These are phyloP conservation scores for Porites australiensis DNA, from an alignment of 64 coral and sea anemone species.

Conservation along the genomic window DNA sequence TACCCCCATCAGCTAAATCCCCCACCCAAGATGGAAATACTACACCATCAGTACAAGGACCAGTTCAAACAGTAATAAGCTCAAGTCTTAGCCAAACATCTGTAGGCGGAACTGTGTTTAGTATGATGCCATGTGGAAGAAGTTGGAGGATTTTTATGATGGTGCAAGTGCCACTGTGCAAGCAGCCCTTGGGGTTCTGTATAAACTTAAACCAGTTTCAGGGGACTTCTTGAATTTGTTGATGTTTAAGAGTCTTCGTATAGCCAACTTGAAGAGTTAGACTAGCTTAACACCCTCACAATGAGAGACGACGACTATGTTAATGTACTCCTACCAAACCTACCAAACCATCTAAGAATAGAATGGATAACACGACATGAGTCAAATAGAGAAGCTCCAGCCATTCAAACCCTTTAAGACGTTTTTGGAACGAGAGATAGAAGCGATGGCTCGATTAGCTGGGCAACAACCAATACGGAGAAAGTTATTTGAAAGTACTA, in stretches of 20 bases:
- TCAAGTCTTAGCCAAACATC: not conserved
- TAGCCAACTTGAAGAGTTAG: conserved; percentile 76
- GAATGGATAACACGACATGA: conserved; percentile 74
- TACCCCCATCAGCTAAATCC: not conserved
- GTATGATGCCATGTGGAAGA: conserved; percentile 82
- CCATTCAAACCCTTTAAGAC: conserved; percentile 81
- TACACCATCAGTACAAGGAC: not conserved
- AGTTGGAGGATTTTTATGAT: conserved; percentile 75
- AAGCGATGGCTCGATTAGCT: conserved; percentile 70
- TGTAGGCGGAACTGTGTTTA: not conserved
- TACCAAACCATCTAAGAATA: conserved; percentile 68
- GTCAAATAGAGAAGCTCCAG: conserved; percentile 36
- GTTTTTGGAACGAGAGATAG: conserved; percentile 66
- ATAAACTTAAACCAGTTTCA: conserved; percentile 68
- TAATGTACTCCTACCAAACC: conserved; percentile 62
- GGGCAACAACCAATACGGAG: conserved; percentile 35
- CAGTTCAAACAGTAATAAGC: not conserved
- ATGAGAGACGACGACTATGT: conserved; percentile 84
- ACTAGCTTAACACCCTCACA: conserved; percentile 77
- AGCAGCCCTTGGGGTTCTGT: conserved; percentile 73
- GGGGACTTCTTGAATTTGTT: conserved; percentile 71
- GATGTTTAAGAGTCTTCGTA: conserved; percentile 71
- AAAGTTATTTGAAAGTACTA: conserved; percentile 11
- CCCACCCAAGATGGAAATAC: not conserved
- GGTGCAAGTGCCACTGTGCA: conserved; percentile 82